Evolutionary conservation across 2,888 invertebrate species (phyloP).

Genomic region (Punctoribates punctum): DNA sequence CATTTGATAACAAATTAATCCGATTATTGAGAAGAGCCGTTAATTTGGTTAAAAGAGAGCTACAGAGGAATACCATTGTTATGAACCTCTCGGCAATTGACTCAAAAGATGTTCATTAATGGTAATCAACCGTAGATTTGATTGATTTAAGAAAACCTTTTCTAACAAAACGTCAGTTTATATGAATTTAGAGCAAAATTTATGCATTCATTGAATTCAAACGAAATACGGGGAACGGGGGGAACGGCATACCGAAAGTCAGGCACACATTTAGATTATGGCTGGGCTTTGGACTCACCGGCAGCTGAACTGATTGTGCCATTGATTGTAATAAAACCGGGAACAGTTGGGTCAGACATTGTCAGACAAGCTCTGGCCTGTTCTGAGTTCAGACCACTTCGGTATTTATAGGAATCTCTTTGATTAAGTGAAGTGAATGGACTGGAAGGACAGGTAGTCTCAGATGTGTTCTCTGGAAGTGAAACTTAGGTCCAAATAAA

Average conservation of each 20-base stretch:
- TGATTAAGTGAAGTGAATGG: conserved; percentile 29
- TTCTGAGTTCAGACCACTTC: conserved; percentile 42
- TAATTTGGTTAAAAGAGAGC: too few relatives aligned
- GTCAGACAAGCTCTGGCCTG: conserved; percentile 46
- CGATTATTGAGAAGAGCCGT: too few relatives aligned
- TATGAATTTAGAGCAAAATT: too few relatives aligned
- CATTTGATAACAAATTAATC: too few relatives aligned
- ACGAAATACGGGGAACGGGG: too few relatives aligned
- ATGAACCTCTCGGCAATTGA: too few relatives aligned
- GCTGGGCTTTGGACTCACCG: conserved; percentile 9
- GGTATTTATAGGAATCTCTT: conserved; percentile 35
- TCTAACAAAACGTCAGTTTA: too few relatives aligned
- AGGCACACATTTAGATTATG: background rate
- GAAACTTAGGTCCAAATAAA: background rate
- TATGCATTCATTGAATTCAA: too few relatives aligned
- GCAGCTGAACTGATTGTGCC: background rate
- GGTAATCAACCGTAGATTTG: too few relatives aligned
- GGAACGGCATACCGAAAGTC: background rate
- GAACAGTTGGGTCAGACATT: conserved; percentile 40
- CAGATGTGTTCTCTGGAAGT: background rate
- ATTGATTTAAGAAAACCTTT: too few relatives aligned
- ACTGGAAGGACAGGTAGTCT: conserved; percentile 36
- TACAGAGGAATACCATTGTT: too few relatives aligned
- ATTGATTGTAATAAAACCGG: conserved; percentile 1
- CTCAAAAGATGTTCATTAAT: too few relatives aligned